These are phyloP conservation scores for Lepidonotus clava DNA, from an alignment of 2,888 invertebrate genomes.

Conservation along the genomic window DNA sequence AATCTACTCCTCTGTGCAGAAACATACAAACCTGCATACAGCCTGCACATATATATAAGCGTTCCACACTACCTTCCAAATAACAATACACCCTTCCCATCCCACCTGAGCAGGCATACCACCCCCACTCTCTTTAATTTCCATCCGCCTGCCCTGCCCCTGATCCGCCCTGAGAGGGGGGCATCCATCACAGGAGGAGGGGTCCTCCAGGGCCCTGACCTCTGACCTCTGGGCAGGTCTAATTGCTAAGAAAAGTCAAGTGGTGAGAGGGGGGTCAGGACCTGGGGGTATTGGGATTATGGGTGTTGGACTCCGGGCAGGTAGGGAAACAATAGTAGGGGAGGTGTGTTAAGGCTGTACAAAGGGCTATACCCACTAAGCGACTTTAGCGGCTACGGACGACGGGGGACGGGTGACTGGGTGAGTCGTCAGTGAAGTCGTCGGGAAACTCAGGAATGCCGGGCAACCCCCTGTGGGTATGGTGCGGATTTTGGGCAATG, in stretches of 20 bases:
- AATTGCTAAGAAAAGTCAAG: slow-evolving; percentile 37
- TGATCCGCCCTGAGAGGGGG: background rate
- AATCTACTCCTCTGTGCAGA: too few species aligned
- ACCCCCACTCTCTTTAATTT: slow-evolving; percentile 35
- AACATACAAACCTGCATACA: too few species aligned
- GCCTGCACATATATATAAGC: too few species aligned
- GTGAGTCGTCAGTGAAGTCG: too few species aligned
- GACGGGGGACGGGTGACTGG: too few species aligned
- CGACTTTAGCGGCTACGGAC: too few species aligned
- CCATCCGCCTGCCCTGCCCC: background rate
- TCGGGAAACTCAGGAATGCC: too few species aligned
- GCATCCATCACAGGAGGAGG: background rate
- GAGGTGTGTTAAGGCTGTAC: background rate
- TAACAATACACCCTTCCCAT: too few species aligned
- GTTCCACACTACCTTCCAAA: too few species aligned
- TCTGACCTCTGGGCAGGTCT: background rate
- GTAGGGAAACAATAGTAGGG: background rate
- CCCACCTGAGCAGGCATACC: background rate
- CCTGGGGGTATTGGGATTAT: background rate
- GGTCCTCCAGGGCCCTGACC: slow-evolving; percentile 1
- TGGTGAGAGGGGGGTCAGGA: slow-evolving; percentile 4
- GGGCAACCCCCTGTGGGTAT: too few species aligned
- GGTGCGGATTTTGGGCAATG: too few species aligned
- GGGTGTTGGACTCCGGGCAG: background rate
- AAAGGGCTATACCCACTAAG: too few species aligned